Conservation (phyloP, 2,113 vertebrate genomes). For the Pterocles gutturalis region DNA sequence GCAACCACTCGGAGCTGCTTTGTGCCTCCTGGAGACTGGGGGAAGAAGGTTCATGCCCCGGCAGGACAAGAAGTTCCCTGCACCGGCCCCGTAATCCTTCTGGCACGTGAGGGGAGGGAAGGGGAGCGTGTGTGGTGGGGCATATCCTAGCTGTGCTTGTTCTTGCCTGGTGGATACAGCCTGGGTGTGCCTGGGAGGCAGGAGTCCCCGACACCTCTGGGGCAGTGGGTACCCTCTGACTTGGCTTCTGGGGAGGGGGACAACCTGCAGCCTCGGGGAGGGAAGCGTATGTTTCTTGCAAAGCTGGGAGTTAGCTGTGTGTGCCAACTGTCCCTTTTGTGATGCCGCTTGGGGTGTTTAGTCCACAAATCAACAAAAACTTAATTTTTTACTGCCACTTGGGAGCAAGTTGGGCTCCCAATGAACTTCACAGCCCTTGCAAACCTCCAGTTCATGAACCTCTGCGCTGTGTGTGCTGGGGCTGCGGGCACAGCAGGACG, state of each 20-base stretch:
- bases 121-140: background rate
- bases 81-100: constrained; percentile 53
- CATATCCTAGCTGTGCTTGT: background rate
- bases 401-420: background rate
- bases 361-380: background rate
- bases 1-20: background rate
- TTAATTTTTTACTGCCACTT: background rate
- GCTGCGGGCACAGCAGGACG: background rate
- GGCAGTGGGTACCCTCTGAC: rapidly evolving
- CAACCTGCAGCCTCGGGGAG: background rate
- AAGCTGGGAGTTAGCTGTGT: background rate
- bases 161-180: background rate
- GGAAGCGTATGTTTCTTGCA: rapidly evolving
- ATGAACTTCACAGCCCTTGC: rapidly evolving
- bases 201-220: background rate
- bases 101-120: background rate
- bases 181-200: background rate
- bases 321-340: background rate
- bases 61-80: constrained; percentile 58
- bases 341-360: background rate
- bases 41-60: constrained; percentile 52
- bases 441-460: rapidly evolving
- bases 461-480: background rate
- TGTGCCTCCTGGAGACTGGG: constrained; percentile 38
- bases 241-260: background rate